These are phyloP conservation scores for Podarcis raffonei DNA, from an alignment of 2,113 vertebrate species.

Conservation along the genomic window DNA sequence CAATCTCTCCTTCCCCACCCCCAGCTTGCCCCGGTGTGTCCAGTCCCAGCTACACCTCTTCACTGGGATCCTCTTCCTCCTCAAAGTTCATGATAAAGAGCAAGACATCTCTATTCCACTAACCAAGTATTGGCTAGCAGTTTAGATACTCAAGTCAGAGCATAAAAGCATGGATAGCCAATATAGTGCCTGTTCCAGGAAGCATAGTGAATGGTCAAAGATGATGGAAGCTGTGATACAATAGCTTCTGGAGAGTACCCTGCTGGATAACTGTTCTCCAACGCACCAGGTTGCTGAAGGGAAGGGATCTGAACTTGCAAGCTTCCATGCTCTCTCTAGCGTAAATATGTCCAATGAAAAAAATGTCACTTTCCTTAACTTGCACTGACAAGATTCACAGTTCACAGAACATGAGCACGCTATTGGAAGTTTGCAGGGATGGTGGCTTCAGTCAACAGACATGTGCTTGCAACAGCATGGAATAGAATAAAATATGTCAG, in stretches of 20 bases:
- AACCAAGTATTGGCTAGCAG: background rate
- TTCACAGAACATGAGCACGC: background rate
- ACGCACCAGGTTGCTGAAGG: background rate
- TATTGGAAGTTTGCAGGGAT: background rate
- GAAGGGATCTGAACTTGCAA: background rate
- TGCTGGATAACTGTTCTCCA: background rate
- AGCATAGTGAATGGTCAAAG: background rate
- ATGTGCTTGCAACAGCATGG: background rate
- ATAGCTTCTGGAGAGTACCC: background rate
- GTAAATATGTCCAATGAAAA: background rate
- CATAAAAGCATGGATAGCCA: background rate
- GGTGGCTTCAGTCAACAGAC: background rate
- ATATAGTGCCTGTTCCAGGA: background rate
- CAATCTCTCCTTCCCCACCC: too few species aligned
- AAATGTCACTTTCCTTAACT: background rate
- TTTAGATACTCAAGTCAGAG: background rate
- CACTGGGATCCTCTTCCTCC: too few species aligned
- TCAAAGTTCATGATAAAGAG: background rate
- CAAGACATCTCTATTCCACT: background rate
- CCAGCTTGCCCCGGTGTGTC: too few species aligned
- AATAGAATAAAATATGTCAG: background rate
- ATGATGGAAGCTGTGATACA: background rate
- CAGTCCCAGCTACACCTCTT: too few species aligned
- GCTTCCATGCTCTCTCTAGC: background rate
- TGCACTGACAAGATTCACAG: background rate